Base-by-base conservation (phyloP, 2,888 invertebrate species). In the Pogonocherus hispidulus region DNA sequence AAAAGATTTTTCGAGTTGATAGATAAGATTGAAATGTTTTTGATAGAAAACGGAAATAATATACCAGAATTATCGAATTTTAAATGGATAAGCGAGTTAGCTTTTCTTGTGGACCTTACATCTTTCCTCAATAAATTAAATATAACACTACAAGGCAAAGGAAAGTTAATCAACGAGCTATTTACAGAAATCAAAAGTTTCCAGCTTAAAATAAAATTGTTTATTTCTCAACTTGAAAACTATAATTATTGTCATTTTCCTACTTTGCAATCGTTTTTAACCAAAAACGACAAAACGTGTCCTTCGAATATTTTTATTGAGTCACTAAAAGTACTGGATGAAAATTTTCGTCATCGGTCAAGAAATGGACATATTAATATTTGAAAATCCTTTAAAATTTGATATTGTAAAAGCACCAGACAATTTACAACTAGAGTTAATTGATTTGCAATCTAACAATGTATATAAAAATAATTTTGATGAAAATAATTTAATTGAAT, bases 321-420 rank as follows among this genome's bases (percentile, higher is more conserved):
- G 66, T 66, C 66, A 63, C 62, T 66, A 41, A 63, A 54, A 63
- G 66, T 63, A 67, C 20, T 72, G 64, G 67, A 70, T 70, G 46
- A 70, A 70, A 72, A 60, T 72, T 67, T 65, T 70, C 64, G 67
- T 69, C 62, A 66, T 68, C 52, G 59, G 57, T 69, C 66, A 71
- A 73, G 67, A 73, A 71, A 67, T 63, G 49, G 64, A 66, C 54
- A 32, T 32, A 32, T 32, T 32, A 32, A 32, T 71, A 65, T 68
- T 68, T 71, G 64, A 72, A 71, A 68, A 72, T 72, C 60, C 68
- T 71, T 55, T 71, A 35, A 72, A 72, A 73, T 72, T 73, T 72
- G 60, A 72, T 72, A 73, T 73, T 72, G 32, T 72, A 69, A 73
- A 67, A 70, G 59, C 54, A 66, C 66, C 60, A 66, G 62, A 71